phyloP scores from a whole-genome alignment of 2,113 vertebrate genomes.

The Leptosomus discolor region DNA sequence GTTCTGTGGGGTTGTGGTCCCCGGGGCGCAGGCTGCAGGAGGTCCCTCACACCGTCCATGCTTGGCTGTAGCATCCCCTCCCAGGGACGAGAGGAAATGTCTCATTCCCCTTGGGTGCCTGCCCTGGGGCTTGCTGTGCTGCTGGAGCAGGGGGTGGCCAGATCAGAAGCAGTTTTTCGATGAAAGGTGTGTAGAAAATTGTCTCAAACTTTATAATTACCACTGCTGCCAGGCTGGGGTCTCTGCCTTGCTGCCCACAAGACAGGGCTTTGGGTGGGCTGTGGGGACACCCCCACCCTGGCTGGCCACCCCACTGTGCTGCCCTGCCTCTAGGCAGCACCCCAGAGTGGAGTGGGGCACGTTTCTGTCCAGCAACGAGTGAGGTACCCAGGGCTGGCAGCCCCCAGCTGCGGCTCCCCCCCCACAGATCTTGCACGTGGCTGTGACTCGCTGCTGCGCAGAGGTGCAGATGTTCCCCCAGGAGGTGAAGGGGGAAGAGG shows the following conservation, averaged over 20 bases:
- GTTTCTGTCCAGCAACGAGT: background rate
- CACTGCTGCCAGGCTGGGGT: background rate
- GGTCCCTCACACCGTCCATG: accelerated
- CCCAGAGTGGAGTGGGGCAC: background rate
- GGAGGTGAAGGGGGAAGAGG: background rate
- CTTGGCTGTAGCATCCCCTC: background rate
- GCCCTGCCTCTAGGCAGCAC: background rate
- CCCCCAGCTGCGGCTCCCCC: background rate
- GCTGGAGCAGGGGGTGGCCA: background rate
- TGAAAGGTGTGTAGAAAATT: background rate
- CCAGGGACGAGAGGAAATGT: background rate
- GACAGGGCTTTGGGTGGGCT: background rate
- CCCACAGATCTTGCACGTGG: background rate
- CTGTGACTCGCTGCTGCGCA: background rate
- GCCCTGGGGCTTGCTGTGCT: background rate
- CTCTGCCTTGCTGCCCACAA: background rate
- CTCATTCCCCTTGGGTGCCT: accelerated
- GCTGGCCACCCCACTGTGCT: accelerated
- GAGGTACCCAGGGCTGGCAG: background rate
- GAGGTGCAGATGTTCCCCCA: background rate
- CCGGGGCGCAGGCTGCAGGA: accelerated
- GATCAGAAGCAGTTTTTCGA: background rate
- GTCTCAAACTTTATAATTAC: background rate
- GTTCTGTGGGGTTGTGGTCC: background rate
- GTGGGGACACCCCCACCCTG: background rate